phyloP scores from a whole-genome alignment of 2,888 invertebrate genomes.

The Agapetus fuscipes region DNA sequence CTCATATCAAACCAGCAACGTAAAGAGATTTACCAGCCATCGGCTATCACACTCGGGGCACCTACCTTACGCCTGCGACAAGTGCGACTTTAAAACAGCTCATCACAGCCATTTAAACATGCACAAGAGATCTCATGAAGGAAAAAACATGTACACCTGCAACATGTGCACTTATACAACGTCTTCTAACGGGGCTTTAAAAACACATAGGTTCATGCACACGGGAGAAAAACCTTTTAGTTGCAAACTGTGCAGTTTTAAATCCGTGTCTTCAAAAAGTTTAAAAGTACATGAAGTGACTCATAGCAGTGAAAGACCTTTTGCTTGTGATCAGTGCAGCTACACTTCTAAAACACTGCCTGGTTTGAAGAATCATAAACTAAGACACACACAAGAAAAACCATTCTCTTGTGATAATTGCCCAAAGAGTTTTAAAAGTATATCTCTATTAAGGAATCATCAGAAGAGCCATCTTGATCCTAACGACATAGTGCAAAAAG shows the following conservation, averaged over 20 bases:
- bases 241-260: conserved; percentile 2
- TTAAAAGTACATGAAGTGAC: conserved; percentile 1
- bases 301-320: conserved; percentile 2
- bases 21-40: no score
- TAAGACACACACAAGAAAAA: conserved; percentile 1
- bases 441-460: no score
- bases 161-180: not conserved
- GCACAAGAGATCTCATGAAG: not conserved
- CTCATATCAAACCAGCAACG: no score
- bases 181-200: not conserved
- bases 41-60: no score
- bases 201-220: conserved; percentile 1
- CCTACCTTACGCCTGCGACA: no score
- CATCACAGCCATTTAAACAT: not conserved
- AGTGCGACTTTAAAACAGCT: no score
- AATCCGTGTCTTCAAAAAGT: not conserved
- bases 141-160: not conserved
- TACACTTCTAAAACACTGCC: not conserved
- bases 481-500: no score
- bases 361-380: conserved; percentile 1
- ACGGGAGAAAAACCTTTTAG: not conserved
- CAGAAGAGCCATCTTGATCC: no score
- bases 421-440: no score
- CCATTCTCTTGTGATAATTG: no score
- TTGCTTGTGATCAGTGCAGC: not conserved